These are phyloP conservation scores for Torymus aiolomorphi DNA, from an alignment of 2,888 invertebrate genomes.

Conservation along the genomic window DNA sequence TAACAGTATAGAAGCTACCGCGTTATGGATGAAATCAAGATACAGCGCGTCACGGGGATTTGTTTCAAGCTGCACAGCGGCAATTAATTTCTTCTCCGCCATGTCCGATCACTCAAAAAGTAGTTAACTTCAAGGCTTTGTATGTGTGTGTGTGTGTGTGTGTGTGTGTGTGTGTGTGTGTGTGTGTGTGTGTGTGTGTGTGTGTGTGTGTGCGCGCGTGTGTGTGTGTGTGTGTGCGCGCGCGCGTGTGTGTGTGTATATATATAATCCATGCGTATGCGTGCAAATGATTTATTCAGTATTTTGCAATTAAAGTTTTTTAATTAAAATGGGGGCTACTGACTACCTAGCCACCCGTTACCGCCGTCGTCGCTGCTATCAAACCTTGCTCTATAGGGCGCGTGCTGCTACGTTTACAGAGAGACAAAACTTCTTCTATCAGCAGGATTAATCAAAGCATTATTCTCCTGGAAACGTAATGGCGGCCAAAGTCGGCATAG, in stretches of 20 bases:
- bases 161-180: no score
- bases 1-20: no score
- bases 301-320: slow-evolving; percentile 52
- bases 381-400: no score
- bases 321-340: slow-evolving; percentile 33
- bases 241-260: no score
- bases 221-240: no score
- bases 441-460: slow-evolving; percentile 8
- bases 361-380: no score
- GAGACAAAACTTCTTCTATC: slow-evolving; percentile 22
- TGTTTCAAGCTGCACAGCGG: slow-evolving; percentile 49
- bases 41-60: slow-evolving; percentile 1
- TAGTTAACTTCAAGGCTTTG: neutral
- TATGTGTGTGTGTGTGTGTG: no score
- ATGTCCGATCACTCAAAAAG: slow-evolving; percentile 23
- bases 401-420: neutral
- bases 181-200: no score
- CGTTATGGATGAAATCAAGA: neutral
- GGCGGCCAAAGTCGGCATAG: no score
- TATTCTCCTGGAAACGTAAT: neutral
- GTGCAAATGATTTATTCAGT: slow-evolving; percentile 17
- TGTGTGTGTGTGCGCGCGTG: no score
- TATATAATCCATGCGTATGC: neutral
- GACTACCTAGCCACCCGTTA: no score
- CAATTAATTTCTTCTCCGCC: slow-evolving; percentile 30